Evolutionary conservation across 2,888 invertebrate species (phyloP), one percentile per base, ranked within the genome.

Genomic region (Napeogenes inachia): DNA sequence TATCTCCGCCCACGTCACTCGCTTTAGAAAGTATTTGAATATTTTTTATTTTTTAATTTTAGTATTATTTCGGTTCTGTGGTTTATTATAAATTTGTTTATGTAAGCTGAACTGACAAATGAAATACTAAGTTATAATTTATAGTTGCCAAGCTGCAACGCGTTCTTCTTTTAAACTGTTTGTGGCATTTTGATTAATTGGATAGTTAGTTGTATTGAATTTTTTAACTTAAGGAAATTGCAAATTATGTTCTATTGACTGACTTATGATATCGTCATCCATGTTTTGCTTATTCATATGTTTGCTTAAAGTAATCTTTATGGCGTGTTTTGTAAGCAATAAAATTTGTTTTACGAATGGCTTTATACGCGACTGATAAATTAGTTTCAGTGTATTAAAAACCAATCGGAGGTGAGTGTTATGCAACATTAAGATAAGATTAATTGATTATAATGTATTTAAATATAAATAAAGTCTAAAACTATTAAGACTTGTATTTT

Each of bases 101-200:
- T 50, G 56, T 60, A 63, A 47, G 61, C 50, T 54, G 54, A 59
- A 63, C 47, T 59, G 60, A 58, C 56, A 56, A 59, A 56, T 50
- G 56, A 56, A 55, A 60, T 60, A 63, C 61, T 64, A 67, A 63
- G 46, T 70, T 64, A 63, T 67, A 64, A 66, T 70, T 68, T 68
- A 70, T 68, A 66, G 68, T 54, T 57, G 66, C 63, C 60, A 61
- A 66, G 61, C 54, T 63, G 65, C 66, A 66, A 38, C 65, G 54
- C 46, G 54, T 64, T 69, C 67, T 69, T 66, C 65, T 73, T 73
- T 70, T 70, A 66, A 72, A 73, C 69, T 70, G 66, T 63, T 61
- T 69, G 70, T 68, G 73, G 69, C 73, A 65, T 68, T 60, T 68
- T 76, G 77, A 77, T 76, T 75, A 75, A 77, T 76, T 67, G 71